Evolutionary conservation across 2,888 invertebrate species (phyloP).

Genomic region (Synergus laeviventris): DNA sequence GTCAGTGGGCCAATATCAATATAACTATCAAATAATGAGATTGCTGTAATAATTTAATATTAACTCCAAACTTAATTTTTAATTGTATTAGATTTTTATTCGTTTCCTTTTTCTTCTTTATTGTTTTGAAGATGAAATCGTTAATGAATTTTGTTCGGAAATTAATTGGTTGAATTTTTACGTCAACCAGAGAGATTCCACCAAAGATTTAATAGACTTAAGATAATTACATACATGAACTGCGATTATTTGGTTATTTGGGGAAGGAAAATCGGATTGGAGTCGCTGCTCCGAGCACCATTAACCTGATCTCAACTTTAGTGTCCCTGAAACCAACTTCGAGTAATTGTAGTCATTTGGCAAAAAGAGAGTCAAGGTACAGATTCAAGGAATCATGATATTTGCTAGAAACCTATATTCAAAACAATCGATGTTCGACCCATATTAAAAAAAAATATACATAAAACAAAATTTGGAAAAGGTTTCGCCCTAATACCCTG

Average conservation of each 20-base stretch:
- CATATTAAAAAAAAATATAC: slow-evolving; percentile 16
- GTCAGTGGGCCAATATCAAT: slow-evolving; percentile 24
- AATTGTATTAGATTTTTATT: not conserved
- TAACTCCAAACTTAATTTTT: not conserved
- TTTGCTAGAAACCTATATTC: slow-evolving; percentile 16
- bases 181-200: slow-evolving; percentile 4
- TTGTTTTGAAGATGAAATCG: too few relatives aligned
- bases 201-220: slow-evolving; percentile 16
- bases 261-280: not conserved
- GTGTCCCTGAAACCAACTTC: slow-evolving; percentile 48
- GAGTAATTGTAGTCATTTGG: slow-evolving; percentile 48
- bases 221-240: not conserved
- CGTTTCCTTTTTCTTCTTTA: too few relatives aligned
- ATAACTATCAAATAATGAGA: slow-evolving; percentile 19
- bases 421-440: slow-evolving; percentile 24
- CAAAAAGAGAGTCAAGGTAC: slow-evolving; percentile 49
- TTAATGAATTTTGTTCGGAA: not conserved
- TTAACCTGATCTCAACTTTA: slow-evolving; percentile 34
- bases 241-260: slow-evolving; percentile 1
- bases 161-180: slow-evolving; percentile 26
- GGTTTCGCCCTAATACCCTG: not conserved
- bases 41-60: not conserved
- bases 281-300: slow-evolving; percentile 29
- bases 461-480: not conserved
- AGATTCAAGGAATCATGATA: slow-evolving; percentile 21